Base-by-base conservation (phyloP, 2,113 vertebrate species). In the Baryphthengus martii region DNA sequence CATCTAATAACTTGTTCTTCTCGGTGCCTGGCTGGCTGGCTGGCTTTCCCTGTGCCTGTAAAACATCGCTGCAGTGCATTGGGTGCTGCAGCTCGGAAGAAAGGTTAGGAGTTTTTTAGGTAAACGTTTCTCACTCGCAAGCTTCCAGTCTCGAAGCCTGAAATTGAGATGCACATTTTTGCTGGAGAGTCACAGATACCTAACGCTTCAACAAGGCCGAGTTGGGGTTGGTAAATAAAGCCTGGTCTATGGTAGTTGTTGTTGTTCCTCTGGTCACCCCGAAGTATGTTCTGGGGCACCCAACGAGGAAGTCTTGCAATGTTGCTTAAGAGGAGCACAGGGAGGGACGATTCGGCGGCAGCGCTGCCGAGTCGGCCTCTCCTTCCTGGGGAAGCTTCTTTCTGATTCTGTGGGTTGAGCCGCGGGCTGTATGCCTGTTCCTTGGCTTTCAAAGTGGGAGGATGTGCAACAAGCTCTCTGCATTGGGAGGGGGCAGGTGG, bases 61-160 rank as follows among this genome's bases (percentile, higher is more conserved):
- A 72, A 88, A 75, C 19, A 21, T 53, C 4, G 29, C n/a, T 47
- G 66, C 58, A 47, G 44, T 5, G 21, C 33, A 3, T 37, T 44
- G 39, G 9, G 66, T 45, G 68, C 83, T 56, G 45, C 70, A 63
- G 58, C 68, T 56, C 3, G 0, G n/a, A 24, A 17, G 50, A 85
- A 52, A 44, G n/a, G 16, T 52, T 61, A 45, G 11, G 44, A 82
- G 45, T 53, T 66, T 71, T 35, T 55, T 50, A 70, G 11, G 33
- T 89, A 92, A 97, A 88, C 55, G 31, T 94, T 97, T 92, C 87
- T 91, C 29, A 42, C 39, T 71, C 87, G 59, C 65, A 42, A 49
- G 61, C 72, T 73, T 55, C 39, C 52, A 70, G 61, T n/a, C 50
- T 87, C 68, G 66, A 63, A 75, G 55, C 58, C n/a, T 61, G 66